Evolutionary conservation across 2,888 invertebrate species (phyloP), one percentile per base, ranked within the genome.

Genomic region (Dryomyza anilis): DNA sequence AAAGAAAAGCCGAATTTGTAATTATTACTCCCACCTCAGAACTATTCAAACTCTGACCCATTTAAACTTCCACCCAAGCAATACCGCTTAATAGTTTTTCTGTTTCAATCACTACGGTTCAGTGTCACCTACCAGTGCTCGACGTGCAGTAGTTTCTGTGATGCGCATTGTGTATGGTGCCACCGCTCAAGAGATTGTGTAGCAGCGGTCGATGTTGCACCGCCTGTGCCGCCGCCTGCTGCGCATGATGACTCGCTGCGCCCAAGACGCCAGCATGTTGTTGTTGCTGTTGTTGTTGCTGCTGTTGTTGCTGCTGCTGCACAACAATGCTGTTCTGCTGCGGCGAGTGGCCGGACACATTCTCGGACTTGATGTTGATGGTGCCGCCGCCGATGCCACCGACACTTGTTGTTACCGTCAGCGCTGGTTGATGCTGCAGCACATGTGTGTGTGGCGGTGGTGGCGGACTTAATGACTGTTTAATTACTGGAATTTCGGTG

Each of bases 401-500:
- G n/a, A n/a, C n/a, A 63, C 78, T 74, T 66, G 77, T 72, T 67
- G 80, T 74, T 66, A 73, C 75, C 16, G 76, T 63, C 71, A 53
- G 70, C 69, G 60, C 70, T 56, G 39, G 69, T 70, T 63, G 72
- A 69, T 74, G 80, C 66, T 73, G 75, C 68, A 69, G 78, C 69
- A 76, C 78, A 36, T 74, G 75, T 64, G 71, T 64, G 64, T 71
- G 76, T 50, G 70, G 73, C 53, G 71, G 69, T 57, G 70, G 70
- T 67, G 71, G 73, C 66, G 84, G 83, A 77, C 83, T 84, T 72
- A 83, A 78, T 71, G 83, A 83, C 76, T 83, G 83, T 74, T 83
- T 82, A 52, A 83, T 82, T 72, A 82, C 79, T 77, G 84, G 84
- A 80, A 84, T 84, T 81, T 84, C 84, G 64, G 84, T 84, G 76